These are phyloP conservation scores for Ptychodera flava DNA, from an alignment of 35 echinoderm and acorn worm genomes.

Conservation along the genomic window DNA sequence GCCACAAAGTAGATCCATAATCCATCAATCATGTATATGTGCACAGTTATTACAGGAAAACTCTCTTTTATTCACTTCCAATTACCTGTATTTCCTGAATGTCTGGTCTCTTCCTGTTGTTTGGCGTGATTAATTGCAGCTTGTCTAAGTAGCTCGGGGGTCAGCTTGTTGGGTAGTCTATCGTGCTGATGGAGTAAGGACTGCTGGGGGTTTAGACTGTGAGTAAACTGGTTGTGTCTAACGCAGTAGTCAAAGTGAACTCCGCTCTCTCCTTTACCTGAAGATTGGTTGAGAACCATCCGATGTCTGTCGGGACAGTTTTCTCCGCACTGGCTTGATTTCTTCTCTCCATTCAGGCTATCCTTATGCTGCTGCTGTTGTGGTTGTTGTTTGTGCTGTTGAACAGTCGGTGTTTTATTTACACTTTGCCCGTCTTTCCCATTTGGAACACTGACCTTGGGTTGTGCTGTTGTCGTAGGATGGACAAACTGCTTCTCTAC, in stretches of 20 bases:
- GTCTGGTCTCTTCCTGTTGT: neutral
- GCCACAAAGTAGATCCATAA: too few relatives aligned
- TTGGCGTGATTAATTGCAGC: neutral
- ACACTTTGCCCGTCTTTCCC: neutral
- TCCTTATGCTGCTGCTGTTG: neutral
- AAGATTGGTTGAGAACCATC: neutral
- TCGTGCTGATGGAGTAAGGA: neutral
- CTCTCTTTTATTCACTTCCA: too few relatives aligned
- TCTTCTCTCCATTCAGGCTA: neutral
- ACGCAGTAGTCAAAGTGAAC: neutral
- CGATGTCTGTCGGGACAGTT: neutral
- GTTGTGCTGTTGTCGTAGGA: neutral
- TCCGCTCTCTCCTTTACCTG: neutral
- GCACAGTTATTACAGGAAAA: too few relatives aligned
- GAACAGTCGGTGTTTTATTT: neutral
- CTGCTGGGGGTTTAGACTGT: neutral
- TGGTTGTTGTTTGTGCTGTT: neutral
- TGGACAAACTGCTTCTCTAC: conserved; percentile 41
- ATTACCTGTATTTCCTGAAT: too few relatives aligned
- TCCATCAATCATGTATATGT: too few relatives aligned
- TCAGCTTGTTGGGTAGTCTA: neutral
- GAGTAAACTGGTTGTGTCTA: neutral
- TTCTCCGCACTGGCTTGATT: neutral
- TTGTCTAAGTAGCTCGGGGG: neutral
- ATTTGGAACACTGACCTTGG: neutral